These are phyloP conservation scores for Berghia stephanieae DNA, from an alignment of 1,140 invertebrate genomes.

Conservation along the genomic window DNA sequence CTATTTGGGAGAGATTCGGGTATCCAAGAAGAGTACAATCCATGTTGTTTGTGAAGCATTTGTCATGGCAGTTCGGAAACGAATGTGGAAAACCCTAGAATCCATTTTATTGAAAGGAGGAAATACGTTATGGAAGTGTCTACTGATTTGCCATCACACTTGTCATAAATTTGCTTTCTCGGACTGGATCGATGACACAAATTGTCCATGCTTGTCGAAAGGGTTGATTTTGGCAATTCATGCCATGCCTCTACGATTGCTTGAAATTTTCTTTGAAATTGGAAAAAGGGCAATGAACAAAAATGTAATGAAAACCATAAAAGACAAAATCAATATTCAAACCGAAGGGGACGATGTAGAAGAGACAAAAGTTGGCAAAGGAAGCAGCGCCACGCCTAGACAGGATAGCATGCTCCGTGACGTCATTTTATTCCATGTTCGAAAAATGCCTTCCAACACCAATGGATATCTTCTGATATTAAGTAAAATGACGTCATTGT, in stretches of 20 bases:
- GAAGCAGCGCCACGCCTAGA: not conserved
- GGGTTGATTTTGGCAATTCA: constrained; percentile 13
- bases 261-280: constrained; percentile 12
- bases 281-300: constrained; percentile 11
- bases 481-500: constrained; percentile 16
- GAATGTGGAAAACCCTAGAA: constrained; percentile 23
- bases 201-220: constrained; percentile 9
- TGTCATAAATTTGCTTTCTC: constrained; percentile 26
- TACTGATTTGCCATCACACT: constrained; percentile 14
- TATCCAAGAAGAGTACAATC: constrained; percentile 25
- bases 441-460: not conserved
- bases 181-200: not conserved
- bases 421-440: not conserved
- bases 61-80: not conserved
- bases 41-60: constrained; percentile 25
- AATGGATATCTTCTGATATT: constrained; percentile 11
- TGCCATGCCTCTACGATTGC: constrained; percentile 1
- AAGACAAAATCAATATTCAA: not conserved
- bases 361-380: too few species aligned
- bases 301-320: not conserved
- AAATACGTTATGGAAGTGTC: constrained; percentile 12
- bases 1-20: constrained; percentile 16
- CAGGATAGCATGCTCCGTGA: not conserved
- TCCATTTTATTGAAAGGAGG: constrained; percentile 6
- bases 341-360: too few species aligned